Conservation (phyloP, 2,888 invertebrate genomes). For the Elmis aenea region DNA sequence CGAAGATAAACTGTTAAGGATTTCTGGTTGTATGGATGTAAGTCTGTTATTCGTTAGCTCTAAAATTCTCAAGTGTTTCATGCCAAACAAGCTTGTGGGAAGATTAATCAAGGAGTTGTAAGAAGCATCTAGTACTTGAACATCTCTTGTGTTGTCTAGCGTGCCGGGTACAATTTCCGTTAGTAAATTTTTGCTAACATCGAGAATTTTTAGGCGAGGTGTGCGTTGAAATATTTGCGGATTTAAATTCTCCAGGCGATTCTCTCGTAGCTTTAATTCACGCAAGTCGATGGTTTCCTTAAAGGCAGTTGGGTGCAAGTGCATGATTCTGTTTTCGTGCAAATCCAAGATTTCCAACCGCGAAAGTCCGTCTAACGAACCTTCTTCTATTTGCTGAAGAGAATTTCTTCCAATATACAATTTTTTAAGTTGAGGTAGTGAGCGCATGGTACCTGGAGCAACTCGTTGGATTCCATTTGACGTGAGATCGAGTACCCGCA, state of each 20-base stretch:
- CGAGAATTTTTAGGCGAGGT: slow-evolving; percentile 58
- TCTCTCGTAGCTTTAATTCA: slow-evolving; percentile 70
- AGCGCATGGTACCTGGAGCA: slow-evolving; percentile 59
- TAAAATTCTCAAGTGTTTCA: slow-evolving; percentile 64
- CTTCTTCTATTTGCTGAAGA: slow-evolving; percentile 63
- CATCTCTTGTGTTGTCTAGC: slow-evolving; percentile 58
- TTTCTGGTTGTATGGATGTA: slow-evolving; percentile 62
- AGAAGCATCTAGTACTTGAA: slow-evolving; percentile 72
- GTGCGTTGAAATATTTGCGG: slow-evolving; percentile 66
- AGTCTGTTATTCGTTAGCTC: slow-evolving; percentile 77
- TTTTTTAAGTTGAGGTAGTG: slow-evolving; percentile 61
- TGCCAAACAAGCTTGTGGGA: slow-evolving; percentile 63
- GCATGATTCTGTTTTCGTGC: slow-evolving; percentile 65
- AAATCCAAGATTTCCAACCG: slow-evolving; percentile 70
- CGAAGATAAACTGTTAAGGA: slow-evolving; percentile 63
- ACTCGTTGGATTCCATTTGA: slow-evolving; percentile 70
- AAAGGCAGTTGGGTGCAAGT: slow-evolving; percentile 63
- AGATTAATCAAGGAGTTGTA: slow-evolving; percentile 70
- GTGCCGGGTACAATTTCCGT: slow-evolving; percentile 61
- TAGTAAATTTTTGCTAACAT: slow-evolving; percentile 71
- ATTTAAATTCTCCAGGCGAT: slow-evolving; percentile 66
- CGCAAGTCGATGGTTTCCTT: slow-evolving; percentile 59
- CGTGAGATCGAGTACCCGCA: slow-evolving; percentile 70
- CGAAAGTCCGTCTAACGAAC: slow-evolving; percentile 64
- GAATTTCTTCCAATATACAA: slow-evolving; percentile 71